Evolutionary conservation across 2,113 vertebrate species (phyloP).

Genomic region (Mandrillus leucophaeus): DNA sequence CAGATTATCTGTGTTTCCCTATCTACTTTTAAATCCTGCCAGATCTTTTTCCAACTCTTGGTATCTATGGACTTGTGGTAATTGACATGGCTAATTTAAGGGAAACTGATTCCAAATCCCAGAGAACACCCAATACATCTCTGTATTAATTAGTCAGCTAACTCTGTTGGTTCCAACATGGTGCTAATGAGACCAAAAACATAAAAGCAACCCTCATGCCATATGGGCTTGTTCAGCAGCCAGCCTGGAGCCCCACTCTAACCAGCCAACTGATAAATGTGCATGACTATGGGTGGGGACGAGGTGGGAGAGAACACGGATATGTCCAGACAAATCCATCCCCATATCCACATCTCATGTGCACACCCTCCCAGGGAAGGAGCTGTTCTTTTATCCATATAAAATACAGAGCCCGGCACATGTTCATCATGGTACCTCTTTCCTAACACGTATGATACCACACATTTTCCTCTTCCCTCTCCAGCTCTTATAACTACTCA

Average conservation of each 20-base stretch:
- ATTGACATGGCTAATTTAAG: conserved; percentile 70
- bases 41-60: conserved; percentile 44
- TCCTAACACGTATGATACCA: background rate
- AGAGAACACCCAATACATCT: conserved; percentile 57
- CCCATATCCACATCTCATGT: rapidly evolving
- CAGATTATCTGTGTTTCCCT: background rate
- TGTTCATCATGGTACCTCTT: background rate
- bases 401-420: background rate
- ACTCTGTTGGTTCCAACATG: conserved; percentile 67
- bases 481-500: background rate
- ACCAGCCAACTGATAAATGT: conserved; percentile 11
- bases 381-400: background rate
- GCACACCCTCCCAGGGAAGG: background rate
- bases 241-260: conserved; percentile 27
- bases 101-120: conserved; percentile 74
- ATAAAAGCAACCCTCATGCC: conserved; percentile 61
- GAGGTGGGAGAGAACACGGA: background rate
- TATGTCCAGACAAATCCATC: background rate
- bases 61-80: conserved; percentile 41
- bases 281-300: background rate
- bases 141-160: conserved; percentile 70
- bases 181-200: conserved; percentile 74
- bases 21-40: conserved; percentile 50
- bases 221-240: conserved; percentile 64
- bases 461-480: background rate